Evolutionary conservation across 2,888 invertebrate genomes (phyloP).

Genomic region (Eulithis prunata): DNA sequence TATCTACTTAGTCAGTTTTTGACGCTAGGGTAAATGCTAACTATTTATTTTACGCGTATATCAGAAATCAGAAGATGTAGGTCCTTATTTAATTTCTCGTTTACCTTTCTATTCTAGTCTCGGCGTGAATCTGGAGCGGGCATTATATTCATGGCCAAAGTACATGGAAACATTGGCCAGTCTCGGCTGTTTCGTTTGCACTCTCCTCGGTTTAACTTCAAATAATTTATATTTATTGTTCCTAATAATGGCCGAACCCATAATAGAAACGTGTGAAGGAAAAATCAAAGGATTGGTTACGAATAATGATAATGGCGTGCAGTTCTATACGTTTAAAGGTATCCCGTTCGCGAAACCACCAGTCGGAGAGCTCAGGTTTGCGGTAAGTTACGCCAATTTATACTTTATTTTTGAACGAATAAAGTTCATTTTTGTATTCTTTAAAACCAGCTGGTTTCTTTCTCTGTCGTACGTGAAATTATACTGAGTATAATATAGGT

Average conservation of each 20-base stretch:
- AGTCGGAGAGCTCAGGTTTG: conserved; percentile 61
- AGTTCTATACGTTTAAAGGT: conserved; percentile 67
- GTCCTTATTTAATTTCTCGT: too few relatives aligned
- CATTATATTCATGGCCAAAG: background rate
- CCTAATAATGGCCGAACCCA: conserved; percentile 48
- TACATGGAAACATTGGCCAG: background rate
- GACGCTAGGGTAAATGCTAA: too few relatives aligned
- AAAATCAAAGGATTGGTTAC: conserved; percentile 72
- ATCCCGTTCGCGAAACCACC: conserved; percentile 83
- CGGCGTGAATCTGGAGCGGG: conserved; percentile 8
- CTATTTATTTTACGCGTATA: too few relatives aligned
- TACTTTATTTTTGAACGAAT: background rate
- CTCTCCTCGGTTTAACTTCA: background rate
- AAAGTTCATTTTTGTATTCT: background rate
- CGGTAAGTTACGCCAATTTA: conserved; percentile 51
- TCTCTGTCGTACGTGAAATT: too few relatives aligned
- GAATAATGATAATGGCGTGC: conserved; percentile 61
- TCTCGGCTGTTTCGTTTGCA: background rate
- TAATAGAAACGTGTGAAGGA: conserved; percentile 72
- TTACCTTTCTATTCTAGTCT: background rate
- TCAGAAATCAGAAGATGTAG: too few relatives aligned
- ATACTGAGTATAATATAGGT: too few relatives aligned
- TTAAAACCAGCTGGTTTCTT: too few relatives aligned
- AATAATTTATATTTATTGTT: conserved; percentile 6
- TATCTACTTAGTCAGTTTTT: too few relatives aligned